Evolutionary conservation across 2,113 vertebrate species (phyloP).

Genomic region (Cyprinodon variegatus): DNA sequence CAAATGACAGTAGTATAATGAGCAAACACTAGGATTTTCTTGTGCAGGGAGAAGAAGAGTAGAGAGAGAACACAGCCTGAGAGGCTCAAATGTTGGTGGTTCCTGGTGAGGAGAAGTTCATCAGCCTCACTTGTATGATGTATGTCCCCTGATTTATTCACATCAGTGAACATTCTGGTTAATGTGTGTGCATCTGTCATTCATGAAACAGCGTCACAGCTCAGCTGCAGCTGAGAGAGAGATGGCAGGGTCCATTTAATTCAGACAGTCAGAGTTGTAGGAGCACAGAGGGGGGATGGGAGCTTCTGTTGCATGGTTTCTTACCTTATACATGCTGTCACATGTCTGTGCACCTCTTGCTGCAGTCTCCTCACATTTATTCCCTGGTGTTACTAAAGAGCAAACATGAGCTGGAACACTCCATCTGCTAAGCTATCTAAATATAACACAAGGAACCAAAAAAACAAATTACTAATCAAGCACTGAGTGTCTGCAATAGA

Average conservation of each 20-base stretch:
- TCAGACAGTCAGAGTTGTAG: conserved; percentile 32
- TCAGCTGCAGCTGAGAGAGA: conserved; percentile 53
- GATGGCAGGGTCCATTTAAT: conserved; percentile 60
- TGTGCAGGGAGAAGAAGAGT: no score
- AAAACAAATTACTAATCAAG: conserved; percentile 16
- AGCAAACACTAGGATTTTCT: no score
- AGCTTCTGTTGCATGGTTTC: conserved; percentile 20
- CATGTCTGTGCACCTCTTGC: conserved; percentile 49
- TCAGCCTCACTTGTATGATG: no score
- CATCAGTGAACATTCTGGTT: conserved; percentile 4
- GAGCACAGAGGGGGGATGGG: conserved; percentile 41
- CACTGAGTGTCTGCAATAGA: no score
- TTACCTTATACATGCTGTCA: conserved; percentile 45
- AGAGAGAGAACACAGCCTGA: no score
- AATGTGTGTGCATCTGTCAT: conserved; percentile 45
- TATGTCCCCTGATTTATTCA: background rate
- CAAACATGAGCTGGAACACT: conserved; percentile 11
- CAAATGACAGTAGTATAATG: no score
- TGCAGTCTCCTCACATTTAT: conserved; percentile 25
- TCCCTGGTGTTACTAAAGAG: conserved; percentile 32
- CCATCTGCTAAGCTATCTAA: conserved; percentile 10
- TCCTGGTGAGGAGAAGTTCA: no score
- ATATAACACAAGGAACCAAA: conserved; percentile 8
- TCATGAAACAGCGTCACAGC: conserved; percentile 33
- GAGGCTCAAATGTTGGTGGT: no score